Base-by-base conservation (phyloP, 2,888 invertebrate genomes). In the Alentia gelatinosa region DNA sequence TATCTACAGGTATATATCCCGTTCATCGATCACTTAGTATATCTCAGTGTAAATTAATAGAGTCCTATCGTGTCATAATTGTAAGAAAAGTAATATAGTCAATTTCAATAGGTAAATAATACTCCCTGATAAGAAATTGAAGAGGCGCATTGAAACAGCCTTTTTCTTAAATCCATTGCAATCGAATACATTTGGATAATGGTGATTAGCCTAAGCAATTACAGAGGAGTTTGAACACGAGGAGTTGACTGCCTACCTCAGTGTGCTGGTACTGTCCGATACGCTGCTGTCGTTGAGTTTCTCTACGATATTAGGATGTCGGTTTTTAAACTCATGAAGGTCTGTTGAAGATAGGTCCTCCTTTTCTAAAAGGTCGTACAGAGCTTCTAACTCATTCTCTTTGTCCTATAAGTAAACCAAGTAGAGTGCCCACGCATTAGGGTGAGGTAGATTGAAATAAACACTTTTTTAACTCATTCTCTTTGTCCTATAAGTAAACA, bases 301-400 rank as follows among this genome's bases (percentile, higher is more conserved):
- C 9, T 90, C 90, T 23, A 83, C 56, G 26, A 90, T 35, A n/a
- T 35, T 50, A 26, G 84, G 90, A 30, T 90, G 83, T 1, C 23
- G 33, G 7, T 26, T 19, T 40, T 84, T 84, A 35, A 90, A 90
- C 37, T 56, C 35, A 15, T 50, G 42, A 5, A 90, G 37, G 15
- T 56, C 86, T n/a, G 83, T 75, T 0, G 90, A 39, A 1, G 84
- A 86, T 15, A 90, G 23, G 15, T 37, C 39, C 15, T 86, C 84
- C 15, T 68, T 68, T 1, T 39, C 26, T 26, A 92, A 7, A 7
- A 92, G 33, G 7, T 37, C 56, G n/a, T 86, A 35, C 30, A 92
- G 63, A 9, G 79, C 42, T 56, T 40, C 42, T 56, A 92, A 89
- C 84, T 92, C 89, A 33, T 91, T 74, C 50, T 92, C 91, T 68